phyloP scores from a whole-genome alignment of 2,113 vertebrate genomes.

The Calidris pygmaea region DNA sequence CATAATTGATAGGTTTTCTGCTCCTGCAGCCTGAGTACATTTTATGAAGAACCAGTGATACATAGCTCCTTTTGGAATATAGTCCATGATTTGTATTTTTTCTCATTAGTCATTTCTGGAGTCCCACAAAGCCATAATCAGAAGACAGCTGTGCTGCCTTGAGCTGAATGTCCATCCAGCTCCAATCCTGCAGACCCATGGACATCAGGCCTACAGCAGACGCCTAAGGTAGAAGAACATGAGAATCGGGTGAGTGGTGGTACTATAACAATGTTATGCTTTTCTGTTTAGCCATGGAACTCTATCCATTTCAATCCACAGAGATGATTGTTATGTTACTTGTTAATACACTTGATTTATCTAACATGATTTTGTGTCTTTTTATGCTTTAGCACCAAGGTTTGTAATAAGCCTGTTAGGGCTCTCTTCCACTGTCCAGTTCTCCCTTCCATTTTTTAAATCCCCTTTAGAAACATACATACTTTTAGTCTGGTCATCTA shows the following conservation, averaged over 20 bases:
- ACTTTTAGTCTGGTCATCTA: neutral
- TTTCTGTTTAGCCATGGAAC: neutral
- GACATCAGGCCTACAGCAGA: neutral
- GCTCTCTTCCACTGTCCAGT: neutral
- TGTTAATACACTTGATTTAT: neutral
- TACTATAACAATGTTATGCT: neutral
- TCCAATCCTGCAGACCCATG: neutral
- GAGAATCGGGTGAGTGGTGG: neutral
- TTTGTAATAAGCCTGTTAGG: neutral
- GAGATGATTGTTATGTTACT: neutral
- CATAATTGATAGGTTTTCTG: slow-evolving; percentile 41
- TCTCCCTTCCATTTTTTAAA: neutral
- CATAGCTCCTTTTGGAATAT: slow-evolving; percentile 5
- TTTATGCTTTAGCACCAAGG: neutral
- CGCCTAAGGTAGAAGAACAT: neutral
- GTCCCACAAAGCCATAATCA: neutral
- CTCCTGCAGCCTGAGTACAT: neutral
- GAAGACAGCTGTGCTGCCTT: neutral
- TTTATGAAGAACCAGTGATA: slow-evolving; percentile 1
- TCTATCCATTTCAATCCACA: neutral
- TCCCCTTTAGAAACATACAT: neutral
- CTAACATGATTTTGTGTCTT: neutral
- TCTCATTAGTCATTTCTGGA: neutral
- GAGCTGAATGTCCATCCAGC: neutral
- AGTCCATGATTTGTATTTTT: neutral